phyloP scores from a whole-genome alignment of 2,113 vertebrate species.

The Trichechus manatus region DNA sequence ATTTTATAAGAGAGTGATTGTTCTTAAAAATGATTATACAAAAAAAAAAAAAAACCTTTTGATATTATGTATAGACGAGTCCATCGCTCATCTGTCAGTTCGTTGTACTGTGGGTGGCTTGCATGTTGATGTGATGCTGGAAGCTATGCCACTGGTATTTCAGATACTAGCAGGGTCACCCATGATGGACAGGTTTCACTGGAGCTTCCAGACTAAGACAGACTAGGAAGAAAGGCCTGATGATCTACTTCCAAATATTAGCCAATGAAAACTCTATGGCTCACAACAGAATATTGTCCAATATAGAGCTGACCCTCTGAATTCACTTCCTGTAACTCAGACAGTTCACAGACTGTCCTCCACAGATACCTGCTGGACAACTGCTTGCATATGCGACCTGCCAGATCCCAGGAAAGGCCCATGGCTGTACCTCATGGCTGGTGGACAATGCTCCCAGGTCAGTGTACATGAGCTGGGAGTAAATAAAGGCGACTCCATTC shows the following conservation, averaged over 20 bases:
- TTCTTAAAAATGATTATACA: conserved; percentile 33
- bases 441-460: background rate
- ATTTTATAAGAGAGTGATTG: background rate
- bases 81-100: background rate
- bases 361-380: background rate
- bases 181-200: background rate
- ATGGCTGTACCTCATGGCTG: background rate
- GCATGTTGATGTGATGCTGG: background rate
- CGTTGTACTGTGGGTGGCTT: background rate
- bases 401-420: background rate
- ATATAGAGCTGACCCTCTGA: background rate
- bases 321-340: conserved; percentile 38
- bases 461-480: background rate
- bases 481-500: background rate
- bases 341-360: background rate
- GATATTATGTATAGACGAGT: background rate
- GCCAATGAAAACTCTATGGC: background rate
- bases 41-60: background rate
- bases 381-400: background rate
- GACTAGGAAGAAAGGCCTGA: background rate
- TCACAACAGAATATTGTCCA: background rate
- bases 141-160: background rate
- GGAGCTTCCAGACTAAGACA: background rate
- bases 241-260: background rate
- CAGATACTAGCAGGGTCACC: background rate